Base-by-base conservation (phyloP, 2,888 invertebrate genomes). In the Ommatoiulus sabulosus region DNA sequence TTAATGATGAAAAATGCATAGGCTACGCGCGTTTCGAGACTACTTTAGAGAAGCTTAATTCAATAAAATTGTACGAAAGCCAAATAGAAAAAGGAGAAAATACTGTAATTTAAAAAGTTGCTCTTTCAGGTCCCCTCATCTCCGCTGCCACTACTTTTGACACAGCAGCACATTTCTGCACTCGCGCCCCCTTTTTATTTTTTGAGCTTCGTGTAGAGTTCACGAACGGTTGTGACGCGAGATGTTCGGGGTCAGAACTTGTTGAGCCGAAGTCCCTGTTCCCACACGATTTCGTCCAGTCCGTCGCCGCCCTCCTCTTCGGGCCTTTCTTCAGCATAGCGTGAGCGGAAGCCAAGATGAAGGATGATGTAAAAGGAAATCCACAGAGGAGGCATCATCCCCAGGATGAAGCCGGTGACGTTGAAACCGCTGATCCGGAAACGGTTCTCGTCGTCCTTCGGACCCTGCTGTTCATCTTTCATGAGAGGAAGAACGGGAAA, bases 321-420 rank as follows among this genome's bases (percentile, higher is more conserved):
- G 5, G 90, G 89, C n/a, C 90, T 85, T 52, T 90, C 90, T 86
- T 90, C 90, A 6, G 91, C 91, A 84, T 91, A 91, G 17, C 91
- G 89, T 15, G 91, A 91, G 44, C 91, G 89, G 89, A 91, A 91
- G 12, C 91, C 91, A 72, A 91, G 89, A 86, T 91, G 91, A 35
- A 91, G 87, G 85, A 91, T 91, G 88, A 91, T 91, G 89, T 91
- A 91, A 85, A 91, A 90, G 4, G 90, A 90, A 63, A 91, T 91
- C 88, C 90, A 89, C 7, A 91, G 86, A 1, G 91, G 91, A 0
- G 91, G 91, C 44, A 90, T 89, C 91, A 91, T 91, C 0, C 91
- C 91, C 10, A 91, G 88, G 44, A 91, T 90, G 89, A 91, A 91
- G 3, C 91, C 91, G 5, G 90, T 90, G 17, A 91, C 90, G 57